Conservation (phyloP, 2,797 vertebrate genomes). For the Enteromius anoplus region DNA sequence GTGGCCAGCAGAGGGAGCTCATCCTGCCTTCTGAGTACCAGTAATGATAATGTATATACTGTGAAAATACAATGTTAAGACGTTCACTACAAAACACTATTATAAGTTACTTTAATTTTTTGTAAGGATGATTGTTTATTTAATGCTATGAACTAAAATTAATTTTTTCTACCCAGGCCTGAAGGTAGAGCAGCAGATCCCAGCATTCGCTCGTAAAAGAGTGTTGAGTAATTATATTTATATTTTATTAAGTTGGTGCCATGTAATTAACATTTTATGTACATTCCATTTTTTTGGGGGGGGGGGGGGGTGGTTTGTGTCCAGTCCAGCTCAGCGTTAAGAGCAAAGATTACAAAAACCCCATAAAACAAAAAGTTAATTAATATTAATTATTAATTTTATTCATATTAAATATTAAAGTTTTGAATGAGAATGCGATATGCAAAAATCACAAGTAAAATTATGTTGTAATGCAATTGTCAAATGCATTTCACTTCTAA, state of each 20-base stretch:
- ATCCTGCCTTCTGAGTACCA: neutral
- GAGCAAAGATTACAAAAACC: too few relatives aligned
- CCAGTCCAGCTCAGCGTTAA: too few relatives aligned
- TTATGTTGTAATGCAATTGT: neutral
- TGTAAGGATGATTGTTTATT: neutral
- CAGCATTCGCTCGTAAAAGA: neutral
- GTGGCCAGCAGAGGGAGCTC: slow-evolving; percentile 19
- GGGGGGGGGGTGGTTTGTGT: too few relatives aligned
- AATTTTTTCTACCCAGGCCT: neutral
- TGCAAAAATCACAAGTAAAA: neutral
- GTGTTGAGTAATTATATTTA: neutral
- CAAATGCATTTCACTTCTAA: neutral
- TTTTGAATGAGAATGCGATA: neutral
- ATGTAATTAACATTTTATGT: too few relatives aligned
- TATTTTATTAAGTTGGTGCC: neutral
- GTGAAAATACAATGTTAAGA: neutral
- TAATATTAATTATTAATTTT: neutral
- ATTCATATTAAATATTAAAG: too few relatives aligned
- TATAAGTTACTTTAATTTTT: neutral
- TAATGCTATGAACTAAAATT: neutral
- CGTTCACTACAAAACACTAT: neutral
- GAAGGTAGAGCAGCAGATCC: neutral
- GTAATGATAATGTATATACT: neutral
- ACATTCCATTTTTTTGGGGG: neutral
- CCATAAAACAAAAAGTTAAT: neutral